Evolutionary conservation across 2,113 vertebrate species (phyloP), one percentile per base, ranked within the genome.

Genomic region (Scomber colias): DNA sequence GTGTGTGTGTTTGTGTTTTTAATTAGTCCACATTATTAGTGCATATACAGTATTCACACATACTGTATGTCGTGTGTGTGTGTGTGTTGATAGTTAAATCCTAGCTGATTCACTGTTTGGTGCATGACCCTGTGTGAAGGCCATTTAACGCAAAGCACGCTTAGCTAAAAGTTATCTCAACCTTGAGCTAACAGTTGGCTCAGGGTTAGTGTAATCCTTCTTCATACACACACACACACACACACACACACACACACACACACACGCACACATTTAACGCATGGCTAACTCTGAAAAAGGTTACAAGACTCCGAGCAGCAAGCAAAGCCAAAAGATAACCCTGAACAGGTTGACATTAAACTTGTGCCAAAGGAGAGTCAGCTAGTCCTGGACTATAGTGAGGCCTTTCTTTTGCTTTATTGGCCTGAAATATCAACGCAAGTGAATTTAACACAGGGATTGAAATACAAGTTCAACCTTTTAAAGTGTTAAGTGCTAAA

Each of bases 1-100:
- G 35, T 80, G 40, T 55, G 17, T 67, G 31, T 85, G 24, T 84
- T 45, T 66, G 46, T 69, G 51, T 53, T 40, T 70, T 70, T 8
- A 31, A 17, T n/a, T 48, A 31, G 63, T 10, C 30, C 35, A 24
- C n/a, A 16, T 27, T 27, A 19, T 9, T 21, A 50, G 3, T 27
- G 66, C 30, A 24, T 11, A 63, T 3, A 46, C 35, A 2, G 10
- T 46, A n/a, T n/a, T 3, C 4, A 64, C 44, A 49, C 19, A 64
- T 11, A 16, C 73, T 40, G 35, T 40, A 10, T n/a, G n/a, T 19
- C 46, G 13, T 45, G 51, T 54, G 31, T 21, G 21, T 21, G 21
- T 21, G 21, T 62, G 59, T 27, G 15, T 68, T 19, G n/a, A 21
- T n/a, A 56, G 59, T 9, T 54, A 46, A 16, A 69, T 72, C 21